Percentiles rank a stretch among this genome's conserved stretches.
phyloP scores from a whole-genome alignment of 1,140 invertebrate species.

The Lepidurus apus region DNA sequence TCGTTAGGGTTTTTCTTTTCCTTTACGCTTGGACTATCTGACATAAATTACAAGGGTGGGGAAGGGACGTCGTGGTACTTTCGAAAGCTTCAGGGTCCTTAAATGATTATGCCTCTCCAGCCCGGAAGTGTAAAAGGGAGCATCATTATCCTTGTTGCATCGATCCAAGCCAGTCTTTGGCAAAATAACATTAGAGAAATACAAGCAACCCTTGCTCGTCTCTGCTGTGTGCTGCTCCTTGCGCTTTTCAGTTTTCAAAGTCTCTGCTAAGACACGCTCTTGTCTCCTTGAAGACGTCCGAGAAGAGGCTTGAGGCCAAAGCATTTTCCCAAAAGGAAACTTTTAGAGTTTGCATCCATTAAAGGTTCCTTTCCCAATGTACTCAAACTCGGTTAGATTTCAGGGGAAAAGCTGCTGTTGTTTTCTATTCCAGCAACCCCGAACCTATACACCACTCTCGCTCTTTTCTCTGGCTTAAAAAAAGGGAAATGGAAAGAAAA shows the following conservation, averaged over 20 bases:
- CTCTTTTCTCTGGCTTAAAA: not conserved
- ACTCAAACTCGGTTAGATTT: not conserved
- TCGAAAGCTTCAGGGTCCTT: not conserved
- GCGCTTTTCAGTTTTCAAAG: not conserved
- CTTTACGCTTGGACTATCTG: not conserved
- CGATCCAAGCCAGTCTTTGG: not conserved
- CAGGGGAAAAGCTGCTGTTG: not conserved
- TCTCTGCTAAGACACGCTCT: not conserved
- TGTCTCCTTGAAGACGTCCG: not conserved
- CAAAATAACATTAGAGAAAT: not conserved
- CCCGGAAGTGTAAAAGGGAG: not conserved
- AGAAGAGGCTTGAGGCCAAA: not conserved
- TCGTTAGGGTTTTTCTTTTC: no score
- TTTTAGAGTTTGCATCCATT: not conserved
- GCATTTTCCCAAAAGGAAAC: not conserved
- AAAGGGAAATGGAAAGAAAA: not conserved
- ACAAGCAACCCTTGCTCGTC: not conserved
- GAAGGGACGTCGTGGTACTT: not conserved
- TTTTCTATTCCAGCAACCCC: not conserved
- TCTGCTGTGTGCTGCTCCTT: not conserved
- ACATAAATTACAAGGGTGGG: not conserved
- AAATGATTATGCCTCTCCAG: conserved; percentile 3
- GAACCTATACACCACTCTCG: not conserved
- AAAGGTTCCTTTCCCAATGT: not conserved
- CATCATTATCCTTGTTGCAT: conserved; percentile 6